phyloP scores from a whole-genome alignment of 2,113 vertebrate genomes.

The Menidia beryllina region DNA sequence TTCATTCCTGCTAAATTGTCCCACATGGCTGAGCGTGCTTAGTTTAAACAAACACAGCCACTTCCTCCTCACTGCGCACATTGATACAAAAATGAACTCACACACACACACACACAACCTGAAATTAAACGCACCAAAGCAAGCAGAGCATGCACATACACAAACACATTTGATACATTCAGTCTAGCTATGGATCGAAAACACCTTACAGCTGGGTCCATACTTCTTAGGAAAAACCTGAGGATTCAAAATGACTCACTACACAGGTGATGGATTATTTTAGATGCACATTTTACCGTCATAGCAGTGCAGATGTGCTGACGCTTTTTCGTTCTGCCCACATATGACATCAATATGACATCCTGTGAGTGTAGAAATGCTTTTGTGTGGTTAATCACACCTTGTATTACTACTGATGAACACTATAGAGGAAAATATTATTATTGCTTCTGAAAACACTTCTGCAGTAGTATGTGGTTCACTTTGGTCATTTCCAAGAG shows the following conservation, averaged over 20 bases:
- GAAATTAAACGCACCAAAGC: constrained; percentile 50
- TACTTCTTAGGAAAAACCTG: neutral
- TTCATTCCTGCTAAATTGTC: constrained; percentile 79
- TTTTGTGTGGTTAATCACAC: neutral
- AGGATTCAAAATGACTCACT: neutral
- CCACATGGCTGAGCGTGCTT: constrained; percentile 80
- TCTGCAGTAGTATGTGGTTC: too few species aligned
- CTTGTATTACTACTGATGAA: neutral
- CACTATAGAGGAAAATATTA: neutral
- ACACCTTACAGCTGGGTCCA: constrained; percentile 30
- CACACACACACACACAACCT: constrained; percentile 18
- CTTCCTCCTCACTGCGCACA: constrained; percentile 85
- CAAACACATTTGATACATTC: constrained; percentile 6
- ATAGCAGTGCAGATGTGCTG: too few species aligned
- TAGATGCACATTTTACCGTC: too few species aligned
- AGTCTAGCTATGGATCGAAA: constrained; percentile 25
- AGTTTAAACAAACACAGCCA: constrained; percentile 87
- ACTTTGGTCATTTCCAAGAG: too few species aligned
- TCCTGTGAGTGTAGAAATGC: too few species aligned
- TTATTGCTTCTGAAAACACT: neutral
- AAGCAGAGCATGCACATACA: constrained; percentile 27
- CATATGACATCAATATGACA: too few species aligned
- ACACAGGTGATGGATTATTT: neutral
- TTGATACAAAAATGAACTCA: constrained; percentile 41
- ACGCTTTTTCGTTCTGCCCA: too few species aligned